Percentiles rank a stretch among this genome's conserved stretches.
Conservation (phyloP, 2,113 vertebrate genomes). For the Nyctibius bracteatus region DNA sequence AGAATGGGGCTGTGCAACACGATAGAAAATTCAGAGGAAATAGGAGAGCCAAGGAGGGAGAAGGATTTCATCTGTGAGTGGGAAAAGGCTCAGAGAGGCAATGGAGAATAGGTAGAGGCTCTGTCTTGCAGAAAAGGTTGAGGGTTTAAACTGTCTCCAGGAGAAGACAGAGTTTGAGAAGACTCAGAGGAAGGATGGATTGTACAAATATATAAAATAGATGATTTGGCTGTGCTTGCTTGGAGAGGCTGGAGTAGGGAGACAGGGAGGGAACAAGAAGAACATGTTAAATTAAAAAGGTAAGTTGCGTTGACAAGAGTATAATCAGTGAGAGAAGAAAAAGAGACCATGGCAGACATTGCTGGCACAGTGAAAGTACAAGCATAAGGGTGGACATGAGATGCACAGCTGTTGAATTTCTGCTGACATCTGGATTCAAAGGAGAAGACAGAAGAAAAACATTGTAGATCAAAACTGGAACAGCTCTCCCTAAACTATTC, state of each 20-base stretch:
- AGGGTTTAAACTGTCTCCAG: background rate
- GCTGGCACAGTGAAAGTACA: background rate
- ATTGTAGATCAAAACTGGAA: background rate
- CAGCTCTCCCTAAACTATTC: background rate
- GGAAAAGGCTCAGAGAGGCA: background rate
- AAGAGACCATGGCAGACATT: background rate
- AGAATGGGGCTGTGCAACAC: background rate
- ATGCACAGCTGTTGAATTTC: background rate
- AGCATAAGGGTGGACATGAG: background rate
- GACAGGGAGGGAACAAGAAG: background rate
- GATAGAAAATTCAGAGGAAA: background rate
- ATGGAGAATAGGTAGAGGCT: background rate
- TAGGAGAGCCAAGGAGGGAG: background rate
- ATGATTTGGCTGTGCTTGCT: background rate
- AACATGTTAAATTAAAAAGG: background rate
- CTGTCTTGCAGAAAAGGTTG: background rate
- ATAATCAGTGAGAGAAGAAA: background rate
- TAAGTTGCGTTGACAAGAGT: background rate
- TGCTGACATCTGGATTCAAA: background rate
- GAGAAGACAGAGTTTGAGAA: background rate
- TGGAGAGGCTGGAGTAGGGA: background rate
- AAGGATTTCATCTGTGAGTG: background rate
- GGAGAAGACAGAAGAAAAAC: conserved; percentile 4
- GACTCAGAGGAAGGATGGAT: background rate
- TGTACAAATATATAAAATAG: background rate